Conservation (phyloP, 2,797 vertebrate genomes). For the Macroramphosus scolopax region DNA sequence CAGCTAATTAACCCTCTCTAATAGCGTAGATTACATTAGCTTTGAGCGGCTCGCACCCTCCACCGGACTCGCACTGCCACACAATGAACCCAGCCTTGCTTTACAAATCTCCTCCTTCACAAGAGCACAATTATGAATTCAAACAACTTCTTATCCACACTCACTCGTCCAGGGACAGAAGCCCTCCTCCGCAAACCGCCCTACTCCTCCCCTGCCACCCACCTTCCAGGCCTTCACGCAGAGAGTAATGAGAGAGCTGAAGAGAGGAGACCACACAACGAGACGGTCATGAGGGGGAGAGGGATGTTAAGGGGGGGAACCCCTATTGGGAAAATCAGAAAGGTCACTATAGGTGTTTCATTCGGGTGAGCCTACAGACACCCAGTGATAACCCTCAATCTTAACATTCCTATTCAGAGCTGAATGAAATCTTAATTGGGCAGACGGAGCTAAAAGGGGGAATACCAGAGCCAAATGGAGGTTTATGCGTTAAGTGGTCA, state of each 20-base stretch:
- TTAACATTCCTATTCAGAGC: constrained; percentile 71
- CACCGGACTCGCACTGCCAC: constrained; percentile 78
- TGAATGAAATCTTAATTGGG: constrained; percentile 78
- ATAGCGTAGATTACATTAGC: constrained; percentile 88
- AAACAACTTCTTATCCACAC: constrained; percentile 85
- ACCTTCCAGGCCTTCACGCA: constrained; percentile 62
- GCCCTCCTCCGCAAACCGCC: constrained; percentile 60
- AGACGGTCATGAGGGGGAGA: constrained; percentile 59
- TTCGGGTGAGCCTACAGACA: constrained; percentile 63
- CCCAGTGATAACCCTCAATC: constrained; percentile 72
- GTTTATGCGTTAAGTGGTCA: constrained; percentile 57
- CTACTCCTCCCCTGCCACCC: constrained; percentile 65
- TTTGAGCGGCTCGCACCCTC: constrained; percentile 81
- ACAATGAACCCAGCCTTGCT: constrained; percentile 84
- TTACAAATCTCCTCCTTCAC: constrained; percentile 85
- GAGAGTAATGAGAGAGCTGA: constrained; percentile 76
- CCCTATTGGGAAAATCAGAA: constrained; percentile 69
- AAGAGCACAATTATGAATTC: constrained; percentile 86
- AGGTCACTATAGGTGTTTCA: constrained; percentile 79
- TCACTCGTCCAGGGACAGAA: constrained; percentile 80
- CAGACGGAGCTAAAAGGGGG: constrained; percentile 35
- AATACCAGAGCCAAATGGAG: constrained; percentile 52
- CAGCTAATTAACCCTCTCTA: constrained; percentile 86
- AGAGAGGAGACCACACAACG: constrained; percentile 79
- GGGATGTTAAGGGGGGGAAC: constrained; percentile 36